Evolutionary conservation across 2,888 invertebrate genomes (phyloP).

Genomic region (Ctenicera cuprea): DNA sequence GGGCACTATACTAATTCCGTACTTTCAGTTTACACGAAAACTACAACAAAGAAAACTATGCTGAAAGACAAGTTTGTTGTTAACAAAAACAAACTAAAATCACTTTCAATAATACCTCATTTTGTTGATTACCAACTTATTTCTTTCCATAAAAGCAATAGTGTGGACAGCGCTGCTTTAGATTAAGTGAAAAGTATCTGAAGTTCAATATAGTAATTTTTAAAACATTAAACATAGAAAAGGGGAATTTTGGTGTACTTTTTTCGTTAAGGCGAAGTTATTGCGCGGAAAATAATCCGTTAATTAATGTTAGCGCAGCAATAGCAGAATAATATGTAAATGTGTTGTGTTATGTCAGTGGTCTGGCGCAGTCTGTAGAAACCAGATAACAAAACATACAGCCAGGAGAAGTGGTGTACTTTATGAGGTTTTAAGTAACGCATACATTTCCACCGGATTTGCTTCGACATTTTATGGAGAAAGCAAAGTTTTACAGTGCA

Average conservation of each 20-base stretch:
- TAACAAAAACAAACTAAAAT: too few relatives aligned
- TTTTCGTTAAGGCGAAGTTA: conserved; percentile 20
- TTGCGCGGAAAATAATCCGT: conserved; percentile 36
- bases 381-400: conserved; percentile 49
- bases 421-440: conserved; percentile 45
- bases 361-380: conserved; percentile 40
- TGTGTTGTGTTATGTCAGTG: conserved; percentile 38
- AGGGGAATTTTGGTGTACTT: not conserved
- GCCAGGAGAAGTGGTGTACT: conserved; percentile 21
- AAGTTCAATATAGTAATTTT: not conserved
- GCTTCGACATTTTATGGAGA: conserved; percentile 38
- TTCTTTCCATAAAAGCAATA: too few relatives aligned
- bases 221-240: not conserved
- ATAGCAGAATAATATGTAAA: conserved; percentile 42
- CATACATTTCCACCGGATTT: conserved; percentile 34
- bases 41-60: too few relatives aligned
- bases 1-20: too few relatives aligned
- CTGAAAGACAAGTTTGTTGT: too few relatives aligned
- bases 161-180: too few relatives aligned
- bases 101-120: too few relatives aligned
- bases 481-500: conserved; percentile 38
- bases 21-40: too few relatives aligned
- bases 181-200: too few relatives aligned
- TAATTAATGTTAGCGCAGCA: conserved; percentile 42
- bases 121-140: too few relatives aligned